These are phyloP conservation scores for Manis pentadactyla DNA, from an alignment of 2,797 vertebrate species.

Conservation along the genomic window DNA sequence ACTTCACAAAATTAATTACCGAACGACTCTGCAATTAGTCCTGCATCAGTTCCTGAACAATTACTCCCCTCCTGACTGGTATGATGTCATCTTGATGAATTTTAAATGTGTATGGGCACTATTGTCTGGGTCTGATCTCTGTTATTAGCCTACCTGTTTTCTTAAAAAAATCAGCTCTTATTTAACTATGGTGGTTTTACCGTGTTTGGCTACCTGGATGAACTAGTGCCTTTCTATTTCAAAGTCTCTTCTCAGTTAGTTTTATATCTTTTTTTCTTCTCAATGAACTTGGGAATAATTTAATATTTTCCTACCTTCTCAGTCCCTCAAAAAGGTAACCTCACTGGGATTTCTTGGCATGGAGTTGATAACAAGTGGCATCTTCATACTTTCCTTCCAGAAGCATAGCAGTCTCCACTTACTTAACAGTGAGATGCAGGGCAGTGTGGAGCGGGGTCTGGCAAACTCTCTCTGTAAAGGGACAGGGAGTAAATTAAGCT, in stretches of 20 bases:
- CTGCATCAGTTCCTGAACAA: background rate
- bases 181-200: rapidly evolving
- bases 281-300: background rate
- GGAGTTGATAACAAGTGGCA: background rate
- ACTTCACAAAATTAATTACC: background rate
- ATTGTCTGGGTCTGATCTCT: background rate
- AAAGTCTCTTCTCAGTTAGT: background rate
- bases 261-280: background rate
- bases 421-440: background rate
- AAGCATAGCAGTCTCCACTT: background rate
- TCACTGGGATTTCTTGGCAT: background rate
- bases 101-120: background rate
- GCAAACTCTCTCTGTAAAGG: background rate
- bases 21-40: background rate
- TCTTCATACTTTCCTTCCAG: background rate
- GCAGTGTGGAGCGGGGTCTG: background rate
- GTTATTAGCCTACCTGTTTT: background rate
- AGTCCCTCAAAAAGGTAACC: background rate
- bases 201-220: background rate
- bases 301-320: background rate
- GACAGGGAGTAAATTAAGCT: background rate
- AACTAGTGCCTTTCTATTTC: background rate
- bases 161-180: background rate
- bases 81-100: background rate
- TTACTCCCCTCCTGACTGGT: background rate